Base-by-base conservation (phyloP, 1,140 invertebrate genomes). In the Arion vulgaris region DNA sequence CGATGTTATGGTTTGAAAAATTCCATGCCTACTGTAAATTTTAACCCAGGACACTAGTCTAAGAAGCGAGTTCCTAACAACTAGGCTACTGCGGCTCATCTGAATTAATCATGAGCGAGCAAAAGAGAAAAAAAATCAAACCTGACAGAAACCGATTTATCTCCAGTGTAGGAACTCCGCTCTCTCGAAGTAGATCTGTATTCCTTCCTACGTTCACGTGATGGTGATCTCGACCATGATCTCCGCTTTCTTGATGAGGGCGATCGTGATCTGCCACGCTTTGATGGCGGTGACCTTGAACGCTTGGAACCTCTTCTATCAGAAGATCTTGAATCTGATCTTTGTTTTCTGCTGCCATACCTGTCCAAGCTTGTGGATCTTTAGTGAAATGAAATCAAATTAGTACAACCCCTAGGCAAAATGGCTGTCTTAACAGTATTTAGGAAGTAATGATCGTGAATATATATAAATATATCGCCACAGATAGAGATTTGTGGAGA, bases 191-290 rank as follows among this genome's bases (percentile, higher is more conserved):
- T 53, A 7, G 73, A 75, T 38, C 71, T 57, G 4, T 9, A 57
- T 5, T 66, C 28, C n/a, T 28, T 51, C n/a, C 73, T 39, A 11
- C 73, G 71, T 1, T 41, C 39, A 32, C 23, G 23, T 7, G 73
- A 45, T 45, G 73, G n/a, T 49, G 73, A 75, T 28, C 41, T 75
- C 32, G 73, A 75, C 32, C 73, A 51, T 39, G 73, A 75, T 45
- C 45, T 75, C 17, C 23, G 41, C 28, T 45, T 75, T 75, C 73
- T 75, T 49, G 38, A 45, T 36, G 72, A 41, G 38, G 9, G 11
- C 17, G 72, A 39, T 41, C 72, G 41, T 13, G 72, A 74, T 74
- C 72, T 74, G 7, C 13, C 23, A 5, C 72, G 34, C 36, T 41
- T 38, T 39, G 36, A 41, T 74, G 39, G 72, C 26, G 34, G 71